Conservation (phyloP, 2,113 vertebrate genomes). For the Prietella phreatophila region DNA sequence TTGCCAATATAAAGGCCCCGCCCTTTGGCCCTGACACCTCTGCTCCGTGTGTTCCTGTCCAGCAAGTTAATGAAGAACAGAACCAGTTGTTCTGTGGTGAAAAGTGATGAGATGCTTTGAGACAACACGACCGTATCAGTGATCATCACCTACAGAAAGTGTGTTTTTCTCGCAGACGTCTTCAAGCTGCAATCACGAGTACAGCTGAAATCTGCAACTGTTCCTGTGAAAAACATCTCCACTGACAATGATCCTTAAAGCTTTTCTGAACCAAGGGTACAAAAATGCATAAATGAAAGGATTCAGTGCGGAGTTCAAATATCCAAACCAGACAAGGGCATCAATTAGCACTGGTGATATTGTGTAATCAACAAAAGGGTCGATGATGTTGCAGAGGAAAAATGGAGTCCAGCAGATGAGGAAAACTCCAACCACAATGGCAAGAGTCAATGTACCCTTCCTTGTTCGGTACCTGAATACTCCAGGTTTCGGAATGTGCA, state of each 20-base stretch:
- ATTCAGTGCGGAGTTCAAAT: slow-evolving; percentile 48
- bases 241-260: slow-evolving; percentile 42
- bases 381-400: slow-evolving; percentile 42
- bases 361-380: slow-evolving; percentile 42
- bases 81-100: background rate
- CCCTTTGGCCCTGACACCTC: background rate
- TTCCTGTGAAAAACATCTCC: slow-evolving; percentile 44
- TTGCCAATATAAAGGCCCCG: background rate
- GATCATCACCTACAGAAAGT: background rate
- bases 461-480: background rate
- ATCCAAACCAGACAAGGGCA: slow-evolving; percentile 48
- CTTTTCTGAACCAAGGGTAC: slow-evolving; percentile 49
- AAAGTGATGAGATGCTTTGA: background rate
- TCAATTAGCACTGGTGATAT: slow-evolving; percentile 36
- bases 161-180: background rate
- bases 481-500: slow-evolving; percentile 5
- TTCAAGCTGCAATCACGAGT: background rate
- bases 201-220: slow-evolving; percentile 42
- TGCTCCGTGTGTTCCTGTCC: background rate
- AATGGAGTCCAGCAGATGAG: slow-evolving; percentile 48
- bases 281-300: slow-evolving; percentile 52
- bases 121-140: background rate
- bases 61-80: background rate
- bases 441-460: slow-evolving; percentile 38
- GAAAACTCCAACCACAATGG: slow-evolving; percentile 48